Percentiles rank a stretch among this genome's conserved stretches.
Conservation (phyloP, 2,888 invertebrate species). For the Alsophila aescularia region DNA sequence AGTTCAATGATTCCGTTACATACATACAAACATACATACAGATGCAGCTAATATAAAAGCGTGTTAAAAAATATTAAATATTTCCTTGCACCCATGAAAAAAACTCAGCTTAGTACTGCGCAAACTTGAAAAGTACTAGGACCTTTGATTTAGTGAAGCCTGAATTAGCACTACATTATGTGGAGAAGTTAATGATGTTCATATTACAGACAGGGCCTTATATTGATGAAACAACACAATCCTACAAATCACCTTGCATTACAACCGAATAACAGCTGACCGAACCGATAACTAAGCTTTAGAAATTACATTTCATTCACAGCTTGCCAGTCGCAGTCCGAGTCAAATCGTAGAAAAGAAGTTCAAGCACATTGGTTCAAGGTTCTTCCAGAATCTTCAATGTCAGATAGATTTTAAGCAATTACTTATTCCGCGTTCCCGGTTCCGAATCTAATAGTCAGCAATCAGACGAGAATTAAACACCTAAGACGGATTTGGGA, state of each 20-base stretch:
- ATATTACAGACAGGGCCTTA: not conserved
- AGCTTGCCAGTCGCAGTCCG: conserved; percentile 39
- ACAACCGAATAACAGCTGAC: conserved; percentile 1
- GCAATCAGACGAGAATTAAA: conserved; percentile 65
- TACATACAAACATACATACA: too few relatives aligned
- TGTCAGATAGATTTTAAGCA: conserved; percentile 52
- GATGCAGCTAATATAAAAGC: too few relatives aligned
- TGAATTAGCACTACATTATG: too few relatives aligned
- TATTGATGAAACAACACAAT: not conserved
- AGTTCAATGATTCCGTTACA: too few relatives aligned
- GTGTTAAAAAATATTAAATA: too few relatives aligned
- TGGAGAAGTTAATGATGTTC: too few relatives aligned
- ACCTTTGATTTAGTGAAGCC: too few relatives aligned
- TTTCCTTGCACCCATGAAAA: too few relatives aligned
- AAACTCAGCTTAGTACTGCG: too few relatives aligned
- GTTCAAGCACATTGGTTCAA: conserved; percentile 60
- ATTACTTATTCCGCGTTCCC: conserved; percentile 62
- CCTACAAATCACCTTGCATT: not conserved
- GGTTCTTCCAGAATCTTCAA: conserved; percentile 48
- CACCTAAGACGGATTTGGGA: conserved; percentile 69
- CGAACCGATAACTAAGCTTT: not conserved
- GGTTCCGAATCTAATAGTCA: conserved; percentile 56
- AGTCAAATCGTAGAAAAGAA: conserved; percentile 48
- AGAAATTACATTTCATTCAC: conserved; percentile 4
- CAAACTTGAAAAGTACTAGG: too few relatives aligned